phyloP scores from a whole-genome alignment of 2,113 vertebrate genomes.

The Psittacara wagleri region DNA sequence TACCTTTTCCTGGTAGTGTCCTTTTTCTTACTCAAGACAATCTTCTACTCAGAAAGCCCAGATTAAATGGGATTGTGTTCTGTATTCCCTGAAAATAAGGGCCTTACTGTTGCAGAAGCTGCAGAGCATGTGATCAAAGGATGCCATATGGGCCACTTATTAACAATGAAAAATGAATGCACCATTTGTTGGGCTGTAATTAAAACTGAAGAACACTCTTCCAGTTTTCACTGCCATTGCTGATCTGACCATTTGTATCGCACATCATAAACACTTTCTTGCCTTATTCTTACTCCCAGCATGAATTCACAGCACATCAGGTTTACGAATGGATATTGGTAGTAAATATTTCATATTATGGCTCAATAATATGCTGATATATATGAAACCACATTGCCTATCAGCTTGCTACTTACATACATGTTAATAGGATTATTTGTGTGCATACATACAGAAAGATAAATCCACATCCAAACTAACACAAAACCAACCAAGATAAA shows the following conservation, averaged over 20 bases:
- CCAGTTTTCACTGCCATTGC: neutral
- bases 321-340: neutral
- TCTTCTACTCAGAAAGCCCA: neutral
- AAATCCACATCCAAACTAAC: neutral
- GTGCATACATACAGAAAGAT: neutral
- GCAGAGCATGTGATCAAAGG: neutral
- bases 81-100: neutral
- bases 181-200: neutral
- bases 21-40: neutral
- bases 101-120: neutral
- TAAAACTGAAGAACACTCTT: neutral
- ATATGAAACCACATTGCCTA: neutral
- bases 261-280: neutral
- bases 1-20: neutral
- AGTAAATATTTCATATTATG: neutral
- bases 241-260: neutral
- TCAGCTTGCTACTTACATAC: neutral
- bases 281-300: neutral
- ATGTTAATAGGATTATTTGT: neutral
- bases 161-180: conserved; percentile 24
- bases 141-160: conserved; percentile 43
- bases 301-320: neutral
- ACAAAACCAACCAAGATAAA: neutral
- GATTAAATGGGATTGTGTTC: neutral
- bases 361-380: neutral